Percentiles rank a stretch among this genome's conserved stretches.
Evolutionary conservation across 2,113 vertebrate species (phyloP).

Genomic region (Echinops telfairi): DNA sequence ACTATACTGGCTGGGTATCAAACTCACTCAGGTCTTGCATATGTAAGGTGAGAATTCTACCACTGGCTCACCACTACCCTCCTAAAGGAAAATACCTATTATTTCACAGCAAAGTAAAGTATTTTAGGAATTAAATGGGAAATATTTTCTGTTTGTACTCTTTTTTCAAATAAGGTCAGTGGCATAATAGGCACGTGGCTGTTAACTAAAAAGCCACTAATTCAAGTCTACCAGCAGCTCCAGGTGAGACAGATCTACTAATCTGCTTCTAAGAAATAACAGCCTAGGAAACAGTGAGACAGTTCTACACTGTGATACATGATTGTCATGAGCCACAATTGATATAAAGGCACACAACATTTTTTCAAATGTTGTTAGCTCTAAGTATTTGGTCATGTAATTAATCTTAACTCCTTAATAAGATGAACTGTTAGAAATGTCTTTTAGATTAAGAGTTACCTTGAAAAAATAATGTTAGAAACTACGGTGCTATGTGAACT

Average conservation of each 20-base stretch:
- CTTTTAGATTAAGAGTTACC: not conserved
- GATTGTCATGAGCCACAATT: not conserved
- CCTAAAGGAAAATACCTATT: not conserved
- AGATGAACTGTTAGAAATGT: not conserved
- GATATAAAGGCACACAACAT: not conserved
- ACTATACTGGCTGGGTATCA: too few relatives aligned
- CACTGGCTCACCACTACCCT: not conserved
- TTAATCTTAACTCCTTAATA: not conserved
- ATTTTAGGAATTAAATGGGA: slow-evolving; percentile 34
- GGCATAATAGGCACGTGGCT: too few relatives aligned
- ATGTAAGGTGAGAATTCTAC: not conserved
- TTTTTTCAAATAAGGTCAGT: too few relatives aligned
- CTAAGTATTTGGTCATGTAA: not conserved
- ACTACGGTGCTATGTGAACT: not conserved
- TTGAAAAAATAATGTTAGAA: not conserved
- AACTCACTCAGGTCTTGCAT: too few relatives aligned
- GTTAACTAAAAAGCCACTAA: too few relatives aligned
- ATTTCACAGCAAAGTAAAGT: not conserved
- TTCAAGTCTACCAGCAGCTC: too few relatives aligned
- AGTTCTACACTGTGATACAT: not conserved
- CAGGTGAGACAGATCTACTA: not conserved
- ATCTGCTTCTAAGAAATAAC: not conserved
- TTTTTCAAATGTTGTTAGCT: too few relatives aligned
- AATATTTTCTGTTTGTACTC: not conserved
- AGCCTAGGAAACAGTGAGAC: not conserved